These are phyloP conservation scores for Tachuris rubrigastra DNA, from an alignment of 2,113 vertebrate species.

Conservation along the genomic window DNA sequence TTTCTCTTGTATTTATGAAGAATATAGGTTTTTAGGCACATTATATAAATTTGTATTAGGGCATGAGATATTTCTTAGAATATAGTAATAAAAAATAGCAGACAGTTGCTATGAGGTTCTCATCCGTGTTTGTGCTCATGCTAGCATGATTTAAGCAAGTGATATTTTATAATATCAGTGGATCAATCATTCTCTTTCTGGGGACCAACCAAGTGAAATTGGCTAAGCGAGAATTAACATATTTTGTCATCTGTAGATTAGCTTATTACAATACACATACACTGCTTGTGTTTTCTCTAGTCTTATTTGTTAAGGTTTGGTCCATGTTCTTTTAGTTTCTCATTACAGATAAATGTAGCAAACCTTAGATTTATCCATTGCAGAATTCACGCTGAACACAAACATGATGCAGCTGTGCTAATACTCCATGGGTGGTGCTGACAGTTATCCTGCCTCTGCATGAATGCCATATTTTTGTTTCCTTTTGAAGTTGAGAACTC, in stretches of 20 bases:
- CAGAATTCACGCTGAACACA: background rate
- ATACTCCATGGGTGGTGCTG: background rate
- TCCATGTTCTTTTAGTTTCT: background rate
- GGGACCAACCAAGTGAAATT: background rate
- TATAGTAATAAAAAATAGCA: background rate
- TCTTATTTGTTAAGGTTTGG: background rate
- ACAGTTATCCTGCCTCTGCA: background rate
- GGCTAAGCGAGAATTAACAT: background rate
- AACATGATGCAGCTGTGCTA: slow-evolving; percentile 20
- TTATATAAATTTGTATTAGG: background rate
- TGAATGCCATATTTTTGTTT: background rate
- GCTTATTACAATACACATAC: background rate
- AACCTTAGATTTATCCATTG: background rate
- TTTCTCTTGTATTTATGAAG: background rate
- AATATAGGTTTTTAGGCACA: background rate
- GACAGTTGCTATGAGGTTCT: background rate
- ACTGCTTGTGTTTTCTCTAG: background rate
- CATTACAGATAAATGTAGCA: background rate
- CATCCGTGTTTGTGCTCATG: background rate
- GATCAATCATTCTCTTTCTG: background rate
- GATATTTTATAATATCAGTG: background rate
- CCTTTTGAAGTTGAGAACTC: background rate
- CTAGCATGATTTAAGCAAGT: background rate
- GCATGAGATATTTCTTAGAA: background rate
- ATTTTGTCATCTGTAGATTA: background rate